Evolutionary conservation across 1,140 invertebrate species (phyloP), one percentile per base, ranked within the genome.

Genomic region (Ostrea denselamellosa): DNA sequence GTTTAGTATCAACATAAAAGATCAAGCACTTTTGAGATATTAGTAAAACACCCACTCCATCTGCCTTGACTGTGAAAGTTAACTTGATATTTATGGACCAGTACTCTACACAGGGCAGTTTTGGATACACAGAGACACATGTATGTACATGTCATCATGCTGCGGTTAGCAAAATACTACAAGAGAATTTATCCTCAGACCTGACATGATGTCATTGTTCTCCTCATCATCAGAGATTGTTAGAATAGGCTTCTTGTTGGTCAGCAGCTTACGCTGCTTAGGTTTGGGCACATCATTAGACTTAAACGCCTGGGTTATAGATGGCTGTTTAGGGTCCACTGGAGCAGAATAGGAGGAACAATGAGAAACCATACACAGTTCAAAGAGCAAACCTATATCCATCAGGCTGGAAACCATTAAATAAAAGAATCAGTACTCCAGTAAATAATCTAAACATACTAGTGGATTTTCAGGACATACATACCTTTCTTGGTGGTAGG

Each of bases 271-370:
- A 68, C n/a, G 17, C 68, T 68, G 65, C 81, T 77, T 83, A 22
- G 25, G 62, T 56, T 87, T 90, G 68, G 44, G 14, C 77, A 86
- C 86, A 14, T 14, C 54, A 58, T 56, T 77, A 25, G 90, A 44
- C 86, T 89, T 90, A 51, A 91, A 87, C 17, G 89, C 89, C 51
- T 71, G n/a, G 3, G 90, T 52, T 58, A 91, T 91, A 17, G 90
- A 91, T 9, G 89, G 89, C 68, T 91, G 90, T 83, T 91, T 91
- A 3, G 89, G 87, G 83, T 91, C 90, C 65, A 56, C 81, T 86
- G 51, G 62, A 83, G 56, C 25, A 77, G 28, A 89, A 77, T 53
- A 86, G n/a, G 54, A 65, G 53, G 19, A 85, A 10, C 53, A n/a
- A 62, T 81, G 44, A 58, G 14, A 62, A 34, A 87, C 58, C 17